phyloP scores from a whole-genome alignment of 53 echinoderm and acorn worm genomes.

The Holothuria scabra region DNA sequence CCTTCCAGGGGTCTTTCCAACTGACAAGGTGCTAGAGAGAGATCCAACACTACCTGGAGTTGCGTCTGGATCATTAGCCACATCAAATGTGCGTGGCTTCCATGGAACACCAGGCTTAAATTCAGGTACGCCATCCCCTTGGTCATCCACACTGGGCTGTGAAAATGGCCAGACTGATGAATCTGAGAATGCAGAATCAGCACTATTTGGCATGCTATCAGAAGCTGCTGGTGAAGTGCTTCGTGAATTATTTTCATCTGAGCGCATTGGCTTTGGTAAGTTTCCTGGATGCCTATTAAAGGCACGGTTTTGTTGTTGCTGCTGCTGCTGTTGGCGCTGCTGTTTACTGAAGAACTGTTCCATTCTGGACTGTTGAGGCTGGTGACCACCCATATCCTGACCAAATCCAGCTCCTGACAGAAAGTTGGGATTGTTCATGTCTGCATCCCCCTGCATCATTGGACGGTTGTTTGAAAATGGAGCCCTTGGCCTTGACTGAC shows the following conservation, averaged over 20 bases:
- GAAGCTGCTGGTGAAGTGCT: conserved; percentile 94
- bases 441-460: conserved; percentile 74
- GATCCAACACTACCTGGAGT: conserved; percentile 94
- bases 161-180: conserved; percentile 83
- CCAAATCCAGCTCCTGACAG: conserved; percentile 52
- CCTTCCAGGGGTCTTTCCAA: conserved; percentile 58
- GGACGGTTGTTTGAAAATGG: conserved; percentile 69
- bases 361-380: conserved; percentile 88
- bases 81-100: conserved; percentile 91
- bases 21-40: conserved; percentile 5
- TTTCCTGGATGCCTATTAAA: conserved; percentile 54
- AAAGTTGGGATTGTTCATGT: conserved; percentile 70
- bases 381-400: conserved; percentile 71
- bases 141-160: conserved; percentile 48
- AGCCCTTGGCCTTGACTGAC: conserved; percentile 66
- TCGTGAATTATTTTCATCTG: conserved; percentile 80
- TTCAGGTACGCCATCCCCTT: conserved; percentile 85
- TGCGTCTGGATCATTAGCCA: conserved; percentile 95
- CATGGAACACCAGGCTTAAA: conserved; percentile 99
- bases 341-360: conserved; percentile 87
- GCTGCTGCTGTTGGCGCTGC: conserved; percentile 74
- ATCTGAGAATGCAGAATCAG: conserved; percentile 95
- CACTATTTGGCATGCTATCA: conserved; percentile 88
- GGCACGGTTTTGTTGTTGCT: conserved; percentile 62
- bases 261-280: conserved; percentile 66